phyloP scores from a whole-genome alignment of 2,888 invertebrate species.

The Drosophila pseudotakahashii region DNA sequence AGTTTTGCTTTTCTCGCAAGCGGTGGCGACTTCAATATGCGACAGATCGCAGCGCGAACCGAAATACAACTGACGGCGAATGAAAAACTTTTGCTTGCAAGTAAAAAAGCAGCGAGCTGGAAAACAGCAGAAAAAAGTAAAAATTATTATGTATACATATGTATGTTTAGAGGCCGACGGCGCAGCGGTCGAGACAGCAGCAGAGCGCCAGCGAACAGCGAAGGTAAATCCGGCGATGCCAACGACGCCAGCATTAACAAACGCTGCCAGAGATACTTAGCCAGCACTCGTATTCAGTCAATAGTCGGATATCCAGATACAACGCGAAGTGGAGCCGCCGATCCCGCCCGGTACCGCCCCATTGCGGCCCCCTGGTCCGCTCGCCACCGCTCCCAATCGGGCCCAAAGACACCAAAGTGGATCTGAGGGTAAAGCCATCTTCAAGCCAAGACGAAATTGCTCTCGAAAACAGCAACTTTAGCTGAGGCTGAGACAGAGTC shows the following conservation, averaged over 20 bases:
- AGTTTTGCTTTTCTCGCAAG: not conserved
- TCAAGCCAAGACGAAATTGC: constrained; percentile 40
- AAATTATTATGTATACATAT: constrained; percentile 77
- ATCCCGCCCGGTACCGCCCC: constrained; percentile 1
- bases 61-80: constrained; percentile 83
- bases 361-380: not conserved
- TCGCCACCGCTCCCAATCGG: not conserved
- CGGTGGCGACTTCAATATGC: constrained; percentile 56
- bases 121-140: constrained; percentile 74
- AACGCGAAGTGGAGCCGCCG: constrained; percentile 3
- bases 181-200: constrained; percentile 40
- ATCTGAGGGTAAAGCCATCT: constrained; percentile 9
- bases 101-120: constrained; percentile 80
- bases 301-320: constrained; percentile 32
- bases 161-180: constrained; percentile 74
- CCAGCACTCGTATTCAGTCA: constrained; percentile 43
- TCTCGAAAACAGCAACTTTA: constrained; percentile 40
- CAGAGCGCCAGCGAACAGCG: constrained; percentile 43
- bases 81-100: constrained; percentile 82
- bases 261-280: constrained; percentile 39
- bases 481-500: constrained; percentile 17
- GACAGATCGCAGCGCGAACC: constrained; percentile 83
- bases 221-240: constrained; percentile 51
- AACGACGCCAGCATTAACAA: constrained; percentile 32
- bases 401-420: constrained; percentile 1